These are phyloP conservation scores for Dendrocincla tyrannina DNA, from an alignment of 2,797 vertebrate species.

Conservation along the genomic window DNA sequence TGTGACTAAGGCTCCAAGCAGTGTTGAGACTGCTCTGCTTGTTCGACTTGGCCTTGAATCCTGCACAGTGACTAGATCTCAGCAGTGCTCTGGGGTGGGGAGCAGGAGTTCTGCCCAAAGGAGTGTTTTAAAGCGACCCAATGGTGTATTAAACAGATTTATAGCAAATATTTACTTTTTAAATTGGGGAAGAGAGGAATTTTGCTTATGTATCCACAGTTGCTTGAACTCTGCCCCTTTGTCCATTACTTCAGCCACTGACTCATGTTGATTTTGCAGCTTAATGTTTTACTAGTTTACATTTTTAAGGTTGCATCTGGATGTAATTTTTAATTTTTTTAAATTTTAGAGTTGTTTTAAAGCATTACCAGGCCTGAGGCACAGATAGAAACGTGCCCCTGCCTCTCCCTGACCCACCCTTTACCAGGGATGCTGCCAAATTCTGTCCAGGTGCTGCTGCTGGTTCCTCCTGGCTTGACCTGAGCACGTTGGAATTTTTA, in stretches of 20 bases:
- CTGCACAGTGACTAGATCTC: not conserved
- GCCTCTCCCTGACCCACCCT: not conserved
- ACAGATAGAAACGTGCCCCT: not conserved
- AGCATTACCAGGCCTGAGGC: not conserved
- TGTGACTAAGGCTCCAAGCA: not conserved
- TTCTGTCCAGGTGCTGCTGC: not conserved
- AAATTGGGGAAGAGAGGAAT: not conserved
- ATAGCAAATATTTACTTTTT: not conserved
- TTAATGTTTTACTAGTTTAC: not conserved
- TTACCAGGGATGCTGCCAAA: not conserved
- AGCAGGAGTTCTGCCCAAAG: not conserved
- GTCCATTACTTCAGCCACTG: not conserved
- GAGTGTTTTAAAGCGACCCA: not conserved
- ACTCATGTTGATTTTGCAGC: conserved; percentile 19
- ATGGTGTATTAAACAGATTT: not conserved
- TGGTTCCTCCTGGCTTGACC: not conserved
- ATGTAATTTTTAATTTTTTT: not conserved
- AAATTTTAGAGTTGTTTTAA: not conserved
- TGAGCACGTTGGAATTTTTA: not conserved
- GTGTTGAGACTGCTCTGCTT: not conserved
- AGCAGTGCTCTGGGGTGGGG: not conserved
- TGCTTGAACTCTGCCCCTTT: not conserved
- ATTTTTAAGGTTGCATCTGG: not conserved
- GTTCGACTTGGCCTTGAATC: not conserved
- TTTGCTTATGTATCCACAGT: not conserved